Percentiles rank a stretch among this genome's conserved stretches.
Conservation (phyloP, 2,113 vertebrate genomes). For the Psammodynastes pulverulentus region DNA sequence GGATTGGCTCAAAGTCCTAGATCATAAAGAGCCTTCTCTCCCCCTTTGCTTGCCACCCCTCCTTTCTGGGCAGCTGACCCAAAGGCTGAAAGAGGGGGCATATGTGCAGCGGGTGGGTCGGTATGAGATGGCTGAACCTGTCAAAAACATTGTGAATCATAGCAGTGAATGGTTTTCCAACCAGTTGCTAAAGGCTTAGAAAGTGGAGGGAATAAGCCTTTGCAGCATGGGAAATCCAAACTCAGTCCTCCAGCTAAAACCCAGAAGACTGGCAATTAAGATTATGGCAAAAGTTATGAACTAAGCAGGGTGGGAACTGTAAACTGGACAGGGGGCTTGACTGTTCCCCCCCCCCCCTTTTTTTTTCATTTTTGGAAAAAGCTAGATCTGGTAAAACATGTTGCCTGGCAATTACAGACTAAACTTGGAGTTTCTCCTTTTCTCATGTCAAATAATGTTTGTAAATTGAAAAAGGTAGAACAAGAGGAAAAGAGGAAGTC, state of each 20-base stretch:
- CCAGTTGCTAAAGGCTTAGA: no score
- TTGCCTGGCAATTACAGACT: background rate
- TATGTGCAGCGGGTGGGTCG: no score
- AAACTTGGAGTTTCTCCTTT: background rate
- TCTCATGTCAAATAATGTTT: background rate
- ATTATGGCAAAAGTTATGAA: background rate
- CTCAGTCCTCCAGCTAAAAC: background rate
- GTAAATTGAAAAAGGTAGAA: slow-evolving; percentile 24
- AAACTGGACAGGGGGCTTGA: background rate
- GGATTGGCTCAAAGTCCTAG: background rate
- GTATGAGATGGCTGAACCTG: no score
- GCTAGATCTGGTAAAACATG: background rate
- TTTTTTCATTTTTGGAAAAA: background rate
- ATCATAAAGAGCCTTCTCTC: background rate
- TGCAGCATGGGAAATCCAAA: background rate
- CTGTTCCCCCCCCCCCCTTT: background rate
- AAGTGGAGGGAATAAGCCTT: background rate
- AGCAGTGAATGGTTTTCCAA: no score
- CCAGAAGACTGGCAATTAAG: background rate
- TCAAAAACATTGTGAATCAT: no score
- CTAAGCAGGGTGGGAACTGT: background rate
- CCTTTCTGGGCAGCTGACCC: no score
- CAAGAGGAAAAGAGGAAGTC: slow-evolving; percentile 11
- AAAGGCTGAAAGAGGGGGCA: no score
- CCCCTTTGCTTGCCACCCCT: background rate